Evolutionary conservation across 2,888 invertebrate genomes (phyloP).

Genomic region (Coelopa pilipes): DNA sequence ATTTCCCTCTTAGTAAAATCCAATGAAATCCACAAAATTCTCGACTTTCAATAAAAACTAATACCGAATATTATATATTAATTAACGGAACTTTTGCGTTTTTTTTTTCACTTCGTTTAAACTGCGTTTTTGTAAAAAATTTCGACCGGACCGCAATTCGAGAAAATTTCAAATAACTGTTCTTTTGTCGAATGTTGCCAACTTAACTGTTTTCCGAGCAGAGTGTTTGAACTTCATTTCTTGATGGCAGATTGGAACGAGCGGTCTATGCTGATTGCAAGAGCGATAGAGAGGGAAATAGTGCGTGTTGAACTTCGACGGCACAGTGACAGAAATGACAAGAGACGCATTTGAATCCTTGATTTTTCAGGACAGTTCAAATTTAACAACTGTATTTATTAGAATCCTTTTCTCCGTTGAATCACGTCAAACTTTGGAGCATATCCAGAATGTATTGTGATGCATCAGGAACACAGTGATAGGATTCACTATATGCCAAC

Average conservation of each 20-base stretch:
- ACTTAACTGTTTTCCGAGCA: slow-evolving; percentile 36
- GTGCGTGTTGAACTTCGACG: neutral
- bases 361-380: neutral
- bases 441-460: too few species aligned
- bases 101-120: neutral
- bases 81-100: slow-evolving; percentile 13
- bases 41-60: too few species aligned
- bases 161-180: slow-evolving; percentile 42
- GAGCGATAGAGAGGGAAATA: neutral
- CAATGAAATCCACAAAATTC: slow-evolving; percentile 29
- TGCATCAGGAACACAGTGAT: too few species aligned
- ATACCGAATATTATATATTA: too few species aligned
- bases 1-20: slow-evolving; percentile 5
- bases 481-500: too few species aligned
- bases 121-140: neutral
- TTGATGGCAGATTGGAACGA: too few species aligned
- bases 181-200: slow-evolving; percentile 36
- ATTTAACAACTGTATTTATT: too few species aligned
- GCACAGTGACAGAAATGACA: slow-evolving; percentile 18
- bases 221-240: too few species aligned
- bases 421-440: too few species aligned
- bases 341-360: slow-evolving; percentile 5
- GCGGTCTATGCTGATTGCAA: neutral
- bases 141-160: slow-evolving; percentile 18
- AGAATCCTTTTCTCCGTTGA: too few species aligned